Conservation (phyloP, 1,140 invertebrate genomes). For the Drosophila pandora region DNA sequence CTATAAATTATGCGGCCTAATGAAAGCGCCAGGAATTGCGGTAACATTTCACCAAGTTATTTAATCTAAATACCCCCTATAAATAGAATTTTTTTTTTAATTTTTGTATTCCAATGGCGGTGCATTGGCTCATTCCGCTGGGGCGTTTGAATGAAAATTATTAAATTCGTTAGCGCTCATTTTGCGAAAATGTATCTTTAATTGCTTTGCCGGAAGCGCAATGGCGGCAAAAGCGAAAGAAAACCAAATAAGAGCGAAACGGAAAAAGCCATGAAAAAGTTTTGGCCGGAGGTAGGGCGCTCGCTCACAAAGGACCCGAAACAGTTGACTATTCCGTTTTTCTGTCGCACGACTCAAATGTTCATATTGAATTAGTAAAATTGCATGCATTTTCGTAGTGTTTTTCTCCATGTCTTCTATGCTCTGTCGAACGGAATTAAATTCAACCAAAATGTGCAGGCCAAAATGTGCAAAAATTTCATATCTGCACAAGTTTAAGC, state of each 20-base stretch:
- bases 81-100: slow-evolving; percentile 9
- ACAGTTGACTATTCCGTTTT: slow-evolving; percentile 42
- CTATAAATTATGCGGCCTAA: slow-evolving; percentile 37
- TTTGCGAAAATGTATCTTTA: slow-evolving; percentile 53
- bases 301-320: slow-evolving; percentile 38
- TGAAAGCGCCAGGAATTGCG: slow-evolving; percentile 28
- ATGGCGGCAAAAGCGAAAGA: slow-evolving; percentile 7
- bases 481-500: slow-evolving; percentile 12
- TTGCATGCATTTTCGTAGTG: slow-evolving; percentile 27
- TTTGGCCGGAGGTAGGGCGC: slow-evolving; percentile 16
- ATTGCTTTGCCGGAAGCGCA: slow-evolving; percentile 59
- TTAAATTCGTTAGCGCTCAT: slow-evolving; percentile 55
- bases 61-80: slow-evolving; percentile 18
- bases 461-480: slow-evolving; percentile 2
- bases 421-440: slow-evolving; percentile 34
- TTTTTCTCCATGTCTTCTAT: neutral
- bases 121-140: slow-evolving; percentile 14
- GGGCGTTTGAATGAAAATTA: slow-evolving; percentile 42
- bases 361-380: slow-evolving; percentile 53
- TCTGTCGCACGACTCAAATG: slow-evolving; percentile 26
- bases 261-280: slow-evolving; percentile 25
- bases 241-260: slow-evolving; percentile 16
- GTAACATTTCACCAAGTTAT: slow-evolving; percentile 16
- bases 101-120: slow-evolving; percentile 45
- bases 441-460: slow-evolving; percentile 19